phyloP scores from a whole-genome alignment of 1,140 invertebrate genomes.

The Drosophila kikkawai region DNA sequence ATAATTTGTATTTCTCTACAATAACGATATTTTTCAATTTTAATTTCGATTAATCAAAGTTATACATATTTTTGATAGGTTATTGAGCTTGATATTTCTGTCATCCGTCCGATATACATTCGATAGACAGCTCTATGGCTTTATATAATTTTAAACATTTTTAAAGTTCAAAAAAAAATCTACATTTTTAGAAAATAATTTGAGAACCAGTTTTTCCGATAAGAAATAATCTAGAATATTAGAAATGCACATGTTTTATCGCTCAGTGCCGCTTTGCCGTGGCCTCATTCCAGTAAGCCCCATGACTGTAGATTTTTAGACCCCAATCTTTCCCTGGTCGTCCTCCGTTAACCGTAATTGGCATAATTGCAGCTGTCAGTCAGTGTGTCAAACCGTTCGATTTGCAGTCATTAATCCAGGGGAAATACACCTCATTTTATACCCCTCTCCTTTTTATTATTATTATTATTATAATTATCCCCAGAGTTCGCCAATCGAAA shows the following conservation, averaged over 20 bases:
- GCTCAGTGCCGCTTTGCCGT: slow-evolving; percentile 29
- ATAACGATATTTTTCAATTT: not conserved
- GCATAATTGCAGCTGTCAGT: slow-evolving; percentile 47
- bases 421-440: not conserved
- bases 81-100: no score
- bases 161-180: no score
- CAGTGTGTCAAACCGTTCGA: slow-evolving; percentile 13
- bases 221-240: not conserved
- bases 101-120: no score
- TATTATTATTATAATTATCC: not conserved
- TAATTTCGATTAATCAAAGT: not conserved
- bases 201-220: not conserved
- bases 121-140: no score
- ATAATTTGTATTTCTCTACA: not conserved
- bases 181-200: no score
- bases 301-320: slow-evolving; percentile 10
- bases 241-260: not conserved
- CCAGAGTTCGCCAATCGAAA: slow-evolving; percentile 91
- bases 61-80: not conserved
- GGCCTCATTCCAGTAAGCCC: slow-evolving; percentile 26
- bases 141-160: no score
- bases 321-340: slow-evolving; percentile 4
- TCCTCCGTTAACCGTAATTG: slow-evolving; percentile 12
- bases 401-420: slow-evolving; percentile 19
- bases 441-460: not conserved